Conservation (phyloP, 2,113 vertebrate genomes). For the Solea solea region DNA sequence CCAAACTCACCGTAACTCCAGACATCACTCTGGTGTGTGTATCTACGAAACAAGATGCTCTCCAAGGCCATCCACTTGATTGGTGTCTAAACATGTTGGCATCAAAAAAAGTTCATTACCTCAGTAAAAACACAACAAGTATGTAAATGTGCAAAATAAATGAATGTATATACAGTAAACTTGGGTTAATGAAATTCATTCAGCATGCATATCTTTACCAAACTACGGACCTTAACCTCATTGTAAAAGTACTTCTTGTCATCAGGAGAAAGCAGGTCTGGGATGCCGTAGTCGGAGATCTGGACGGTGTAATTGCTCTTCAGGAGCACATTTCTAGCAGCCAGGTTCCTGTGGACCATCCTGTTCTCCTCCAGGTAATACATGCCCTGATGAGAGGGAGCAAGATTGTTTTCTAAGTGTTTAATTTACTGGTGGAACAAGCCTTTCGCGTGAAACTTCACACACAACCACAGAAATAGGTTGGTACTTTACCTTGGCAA, state of each 20-base stretch:
- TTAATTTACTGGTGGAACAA: background rate
- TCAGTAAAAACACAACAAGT: background rate
- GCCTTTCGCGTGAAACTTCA: background rate
- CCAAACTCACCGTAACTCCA: slow-evolving; percentile 93
- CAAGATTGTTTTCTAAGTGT: background rate
- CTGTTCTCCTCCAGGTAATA: slow-evolving; percentile 94
- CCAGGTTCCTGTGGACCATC: slow-evolving; percentile 93
- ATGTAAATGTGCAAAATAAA: background rate
- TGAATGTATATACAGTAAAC: background rate
- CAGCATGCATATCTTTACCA: background rate
- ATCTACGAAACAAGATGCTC: slow-evolving; percentile 92
- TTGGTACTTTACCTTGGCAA: slow-evolving; percentile 88
- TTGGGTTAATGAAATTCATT: slow-evolving; percentile 1
- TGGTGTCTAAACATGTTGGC: slow-evolving; percentile 80
- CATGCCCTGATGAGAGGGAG: slow-evolving; percentile 85
- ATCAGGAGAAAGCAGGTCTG: slow-evolving; percentile 90
- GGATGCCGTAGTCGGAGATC: slow-evolving; percentile 92
- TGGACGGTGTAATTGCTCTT: slow-evolving; percentile 91
- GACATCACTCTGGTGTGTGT: slow-evolving; percentile 96
- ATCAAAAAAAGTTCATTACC: slow-evolving; percentile 2
- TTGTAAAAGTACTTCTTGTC: slow-evolving; percentile 92
- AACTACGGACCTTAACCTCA: slow-evolving; percentile 85
- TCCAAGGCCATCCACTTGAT: slow-evolving; percentile 97
- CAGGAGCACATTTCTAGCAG: slow-evolving; percentile 83
- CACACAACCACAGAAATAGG: background rate